Evolutionary conservation across 1,140 invertebrate genomes (phyloP).

Genomic region (Lucilia sericata): DNA sequence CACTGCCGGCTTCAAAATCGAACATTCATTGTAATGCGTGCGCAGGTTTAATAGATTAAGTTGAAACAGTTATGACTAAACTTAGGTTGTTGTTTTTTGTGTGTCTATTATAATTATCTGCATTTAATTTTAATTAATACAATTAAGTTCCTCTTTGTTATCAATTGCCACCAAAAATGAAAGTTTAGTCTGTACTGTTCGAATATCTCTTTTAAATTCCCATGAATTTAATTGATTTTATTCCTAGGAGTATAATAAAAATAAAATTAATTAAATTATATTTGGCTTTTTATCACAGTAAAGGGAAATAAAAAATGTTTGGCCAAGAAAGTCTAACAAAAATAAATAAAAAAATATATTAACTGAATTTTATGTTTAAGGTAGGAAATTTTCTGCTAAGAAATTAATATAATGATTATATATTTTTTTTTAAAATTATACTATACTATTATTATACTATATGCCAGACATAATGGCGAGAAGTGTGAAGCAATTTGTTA

Average conservation of each 20-base stretch:
- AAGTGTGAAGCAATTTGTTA: no score
- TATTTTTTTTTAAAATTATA: no score
- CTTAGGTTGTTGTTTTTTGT: not conserved
- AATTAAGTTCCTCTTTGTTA: not conserved
- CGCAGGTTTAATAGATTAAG: not conserved
- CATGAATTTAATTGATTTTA: not conserved
- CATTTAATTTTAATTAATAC: constrained; percentile 22
- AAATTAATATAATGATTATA: no score
- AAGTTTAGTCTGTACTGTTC: not conserved
- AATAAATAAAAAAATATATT: no score
- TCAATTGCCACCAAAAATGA: not conserved
- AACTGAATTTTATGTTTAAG: no score
- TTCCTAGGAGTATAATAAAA: not conserved
- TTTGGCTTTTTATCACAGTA: not conserved
- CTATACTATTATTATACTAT: no score
- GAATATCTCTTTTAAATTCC: not conserved
- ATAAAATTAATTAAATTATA: not conserved
- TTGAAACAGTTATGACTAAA: not conserved
- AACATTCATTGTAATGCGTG: not conserved
- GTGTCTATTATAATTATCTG: not conserved
- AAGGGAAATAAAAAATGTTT: not conserved
- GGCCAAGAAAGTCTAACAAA: no score
- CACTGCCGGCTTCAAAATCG: no score
- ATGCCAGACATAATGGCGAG: no score
- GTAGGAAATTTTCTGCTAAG: no score